phyloP scores from a whole-genome alignment of 1,140 invertebrate species.

The Drosophila tsacasi region DNA sequence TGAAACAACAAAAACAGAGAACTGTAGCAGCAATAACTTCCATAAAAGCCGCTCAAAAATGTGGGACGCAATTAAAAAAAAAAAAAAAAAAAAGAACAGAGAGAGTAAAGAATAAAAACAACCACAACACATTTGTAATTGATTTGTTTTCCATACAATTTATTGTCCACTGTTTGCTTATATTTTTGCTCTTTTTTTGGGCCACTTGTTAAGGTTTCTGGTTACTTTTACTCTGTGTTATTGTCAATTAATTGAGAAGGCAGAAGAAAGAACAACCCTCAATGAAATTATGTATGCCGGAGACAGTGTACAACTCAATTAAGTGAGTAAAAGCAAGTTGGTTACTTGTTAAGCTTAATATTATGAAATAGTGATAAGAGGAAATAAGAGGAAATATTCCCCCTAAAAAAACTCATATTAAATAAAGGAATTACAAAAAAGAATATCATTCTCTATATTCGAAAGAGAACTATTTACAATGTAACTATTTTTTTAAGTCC shows the following conservation, averaged over 20 bases:
- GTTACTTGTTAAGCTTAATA: background rate
- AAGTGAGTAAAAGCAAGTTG: background rate
- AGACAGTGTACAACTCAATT: slow-evolving; percentile 8
- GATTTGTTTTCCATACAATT: slow-evolving; percentile 81
- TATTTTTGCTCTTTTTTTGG: slow-evolving; percentile 36
- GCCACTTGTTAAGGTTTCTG: slow-evolving; percentile 31
- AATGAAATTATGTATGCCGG: slow-evolving; percentile 53
- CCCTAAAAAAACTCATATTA: background rate
- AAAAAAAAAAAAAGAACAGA: background rate
- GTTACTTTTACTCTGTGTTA: slow-evolving; percentile 36
- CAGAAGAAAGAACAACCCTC: slow-evolving; percentile 12
- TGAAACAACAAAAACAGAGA: slow-evolving; percentile 53
- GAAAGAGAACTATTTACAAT: background rate
- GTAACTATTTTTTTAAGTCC: too few species aligned
- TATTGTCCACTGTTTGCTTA: slow-evolving; percentile 38
- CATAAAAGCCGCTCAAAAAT: slow-evolving; percentile 50
- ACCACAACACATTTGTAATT: slow-evolving; percentile 62
- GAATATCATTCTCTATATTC: background rate
- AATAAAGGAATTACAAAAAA: background rate
- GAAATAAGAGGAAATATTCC: background rate
- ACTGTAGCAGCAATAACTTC: slow-evolving; percentile 37
- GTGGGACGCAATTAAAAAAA: slow-evolving; percentile 27
- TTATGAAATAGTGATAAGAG: background rate
- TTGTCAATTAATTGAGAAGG: slow-evolving; percentile 66
- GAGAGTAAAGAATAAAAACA: slow-evolving; percentile 1